phyloP scores from a whole-genome alignment of 2,797 vertebrate species.

The Gymnothorax javanicus region DNA sequence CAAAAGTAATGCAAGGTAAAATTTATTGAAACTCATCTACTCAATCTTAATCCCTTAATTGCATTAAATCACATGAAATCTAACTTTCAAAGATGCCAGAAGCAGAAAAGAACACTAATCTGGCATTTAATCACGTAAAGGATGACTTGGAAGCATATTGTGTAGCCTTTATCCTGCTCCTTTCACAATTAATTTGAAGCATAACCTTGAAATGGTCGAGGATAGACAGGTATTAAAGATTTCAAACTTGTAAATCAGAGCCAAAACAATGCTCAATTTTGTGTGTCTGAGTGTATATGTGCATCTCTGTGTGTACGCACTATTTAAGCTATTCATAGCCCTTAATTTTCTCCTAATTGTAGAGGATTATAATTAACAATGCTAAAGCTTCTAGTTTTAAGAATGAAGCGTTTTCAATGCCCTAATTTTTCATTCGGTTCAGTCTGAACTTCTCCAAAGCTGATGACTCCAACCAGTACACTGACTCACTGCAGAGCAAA shows the following conservation, averaged over 20 bases:
- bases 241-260: background rate
- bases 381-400: background rate
- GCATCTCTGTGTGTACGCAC: background rate
- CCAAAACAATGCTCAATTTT: background rate
- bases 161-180: conserved; percentile 14
- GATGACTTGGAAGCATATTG: conserved; percentile 18
- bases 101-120: conserved; percentile 45
- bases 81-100: conserved; percentile 37
- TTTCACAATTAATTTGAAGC: conserved; percentile 13
- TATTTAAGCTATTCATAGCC: background rate
- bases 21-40: conserved; percentile 62
- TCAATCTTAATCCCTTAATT: conserved; percentile 68
- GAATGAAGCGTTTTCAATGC: background rate
- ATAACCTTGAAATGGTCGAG: conserved; percentile 5
- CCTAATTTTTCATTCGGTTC: background rate
- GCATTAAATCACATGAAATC: conserved; percentile 69
- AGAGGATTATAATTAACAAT: background rate
- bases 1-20: conserved; percentile 48
- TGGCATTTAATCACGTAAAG: conserved; percentile 50
- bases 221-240: conserved; percentile 10
- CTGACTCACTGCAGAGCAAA: background rate
- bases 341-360: background rate
- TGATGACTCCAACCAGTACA: conserved; percentile 2
- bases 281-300: conserved; percentile 26
- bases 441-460: background rate